Evolutionary conservation across 2,888 invertebrate genomes (phyloP), one percentile per base, ranked within the genome.

Genomic region (Diloba caeruleocephala): DNA sequence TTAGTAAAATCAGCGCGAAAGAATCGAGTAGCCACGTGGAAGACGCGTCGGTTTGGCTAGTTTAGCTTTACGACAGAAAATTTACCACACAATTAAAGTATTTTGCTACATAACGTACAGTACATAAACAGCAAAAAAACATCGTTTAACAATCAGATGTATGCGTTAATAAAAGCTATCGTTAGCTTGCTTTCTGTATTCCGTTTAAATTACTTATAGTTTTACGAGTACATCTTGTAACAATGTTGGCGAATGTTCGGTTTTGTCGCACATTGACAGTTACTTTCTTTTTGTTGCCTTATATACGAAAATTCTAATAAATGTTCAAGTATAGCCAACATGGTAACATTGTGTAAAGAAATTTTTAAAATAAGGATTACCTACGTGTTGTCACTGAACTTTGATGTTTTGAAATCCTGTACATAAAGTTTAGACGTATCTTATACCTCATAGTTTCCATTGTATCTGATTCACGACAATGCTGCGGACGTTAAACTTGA

Each of bases 401-500:
- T 28, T 28, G 50, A 41, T 28, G 7, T 26, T 48, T 54, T 37
- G 8, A 10, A 63, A 4, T 33, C 15, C 41, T 58, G 43, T 64
- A 56, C 26, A 54, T 71, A 49, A 44, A 36, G 17, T 44, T 52
- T 50, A 59, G 51, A 41, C 19, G 41, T 45, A 10, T 51, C 55
- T 31, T 45, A 43, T 33, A 36, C 19, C 28, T 43, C 38, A 52
- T 58, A 46, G 38, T 50, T 45, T 29, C 23, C 15, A 46, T 48
- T 48, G 21, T 52, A 36, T 37, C 23, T 49, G 36, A 51, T 68
- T 64, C 53, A 56, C 49, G 34, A 52, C 69, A 69, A 59, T 71
- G 70, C 61, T 61, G 62, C 58, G 14, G 29, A 64, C 66, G 66
- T 62, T 65, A 71, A 31, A 48, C 48, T 52, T 64, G 73, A 57